Evolutionary conservation across 2,797 vertebrate genomes (phyloP).

Genomic region (Kryptolebias ocellatus): DNA sequence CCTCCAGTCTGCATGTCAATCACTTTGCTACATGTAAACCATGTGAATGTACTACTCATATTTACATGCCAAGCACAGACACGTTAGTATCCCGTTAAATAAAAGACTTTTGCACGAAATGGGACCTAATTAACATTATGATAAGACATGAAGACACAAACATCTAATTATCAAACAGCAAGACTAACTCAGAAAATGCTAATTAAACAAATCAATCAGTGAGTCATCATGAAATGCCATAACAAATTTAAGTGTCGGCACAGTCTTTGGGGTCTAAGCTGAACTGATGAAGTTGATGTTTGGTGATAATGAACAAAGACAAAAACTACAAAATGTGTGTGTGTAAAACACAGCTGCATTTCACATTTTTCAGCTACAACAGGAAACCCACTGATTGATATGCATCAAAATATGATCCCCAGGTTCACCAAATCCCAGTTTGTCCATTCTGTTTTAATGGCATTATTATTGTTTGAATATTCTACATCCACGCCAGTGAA

Average conservation of each 20-base stretch:
- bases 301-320: slow-evolving; percentile 3
- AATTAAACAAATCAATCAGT: slow-evolving; percentile 26
- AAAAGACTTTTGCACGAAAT: slow-evolving; percentile 8
- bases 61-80: slow-evolving; percentile 20
- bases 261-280: not conserved
- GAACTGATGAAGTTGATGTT: not conserved
- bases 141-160: slow-evolving; percentile 9
- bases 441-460: no score
- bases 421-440: no score
- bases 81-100: slow-evolving; percentile 6
- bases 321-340: not conserved
- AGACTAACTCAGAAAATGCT: slow-evolving; percentile 2
- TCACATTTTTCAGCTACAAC: no score
- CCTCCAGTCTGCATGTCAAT: slow-evolving; percentile 8
- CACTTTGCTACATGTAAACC: slow-evolving; percentile 8
- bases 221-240: slow-evolving; percentile 19
- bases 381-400: no score
- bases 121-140: slow-evolving; percentile 30
- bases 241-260: slow-evolving; percentile 11
- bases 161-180: slow-evolving; percentile 18
- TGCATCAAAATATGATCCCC: no score
- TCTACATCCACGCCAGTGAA: no score
- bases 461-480: no score
- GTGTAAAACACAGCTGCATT: no score
- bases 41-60: slow-evolving; percentile 6